These are phyloP conservation scores for Malurus splendens DNA, from an alignment of 2,797 vertebrate genomes.

Conservation along the genomic window DNA sequence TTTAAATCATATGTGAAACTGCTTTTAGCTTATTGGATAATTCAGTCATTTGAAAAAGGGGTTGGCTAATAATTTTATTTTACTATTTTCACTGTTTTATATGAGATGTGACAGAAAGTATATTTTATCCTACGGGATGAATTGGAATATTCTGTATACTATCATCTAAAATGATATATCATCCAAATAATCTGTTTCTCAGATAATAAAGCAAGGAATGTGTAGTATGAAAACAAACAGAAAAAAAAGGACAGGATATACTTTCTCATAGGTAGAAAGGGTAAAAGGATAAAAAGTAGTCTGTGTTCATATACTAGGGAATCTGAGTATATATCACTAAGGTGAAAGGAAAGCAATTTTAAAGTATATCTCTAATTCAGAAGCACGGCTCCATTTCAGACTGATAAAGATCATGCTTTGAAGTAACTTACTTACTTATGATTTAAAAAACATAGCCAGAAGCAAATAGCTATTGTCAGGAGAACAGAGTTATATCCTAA, in stretches of 20 bases:
- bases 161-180: neutral
- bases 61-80: neutral
- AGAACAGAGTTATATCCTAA: neutral
- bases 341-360: neutral
- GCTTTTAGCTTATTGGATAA: neutral
- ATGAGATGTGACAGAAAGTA: neutral
- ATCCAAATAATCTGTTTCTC: neutral
- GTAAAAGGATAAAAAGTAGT: neutral
- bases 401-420: conserved; percentile 22
- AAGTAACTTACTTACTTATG: neutral
- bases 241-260: neutral
- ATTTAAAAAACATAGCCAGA: conserved; percentile 1
- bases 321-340: neutral
- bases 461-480: neutral
- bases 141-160: neutral
- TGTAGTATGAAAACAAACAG: neutral
- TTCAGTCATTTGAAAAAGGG: neutral
- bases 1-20: neutral
- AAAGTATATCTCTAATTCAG: neutral
- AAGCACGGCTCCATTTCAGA: neutral
- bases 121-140: neutral
- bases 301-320: neutral
- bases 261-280: neutral
- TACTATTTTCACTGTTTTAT: neutral
- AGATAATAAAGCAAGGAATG: neutral